phyloP scores from a whole-genome alignment of 2,888 invertebrate genomes.

The Cephus spinipes region DNA sequence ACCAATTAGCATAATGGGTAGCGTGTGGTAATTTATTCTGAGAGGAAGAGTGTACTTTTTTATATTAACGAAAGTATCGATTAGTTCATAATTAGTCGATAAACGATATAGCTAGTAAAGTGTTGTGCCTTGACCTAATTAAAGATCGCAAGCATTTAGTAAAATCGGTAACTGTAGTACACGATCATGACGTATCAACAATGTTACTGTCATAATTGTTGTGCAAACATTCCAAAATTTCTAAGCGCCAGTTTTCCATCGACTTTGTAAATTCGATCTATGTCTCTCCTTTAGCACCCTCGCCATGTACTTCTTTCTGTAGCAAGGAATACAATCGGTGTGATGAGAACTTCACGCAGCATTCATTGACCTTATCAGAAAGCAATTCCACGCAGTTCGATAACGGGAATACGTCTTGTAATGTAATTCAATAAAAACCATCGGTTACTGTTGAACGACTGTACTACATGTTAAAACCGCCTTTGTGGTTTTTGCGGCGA shows the following conservation, averaged over 20 bases:
- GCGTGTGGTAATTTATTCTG: conserved; percentile 21
- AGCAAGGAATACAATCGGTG: conserved; percentile 12
- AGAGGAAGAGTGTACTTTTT: conserved; percentile 13
- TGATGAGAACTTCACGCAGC: conserved; percentile 3
- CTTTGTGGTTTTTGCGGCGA: neutral
- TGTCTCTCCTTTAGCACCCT: neutral
- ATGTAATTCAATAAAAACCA: neutral
- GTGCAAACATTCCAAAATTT: conserved; percentile 29
- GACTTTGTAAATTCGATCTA: neutral
- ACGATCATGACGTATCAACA: neutral
- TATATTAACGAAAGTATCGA: conserved; percentile 11
- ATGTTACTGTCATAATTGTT: conserved; percentile 10
- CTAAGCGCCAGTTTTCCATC: neutral
- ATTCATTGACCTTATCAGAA: conserved; percentile 3
- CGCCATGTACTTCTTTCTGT: conserved; percentile 21
- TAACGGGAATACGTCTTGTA: neutral
- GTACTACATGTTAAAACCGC: neutral
- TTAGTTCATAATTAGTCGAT: conserved; percentile 27
- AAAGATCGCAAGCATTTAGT: conserved; percentile 25
- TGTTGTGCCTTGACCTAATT: conserved; percentile 48
- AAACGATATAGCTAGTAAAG: conserved; percentile 36
- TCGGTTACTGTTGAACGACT: neutral
- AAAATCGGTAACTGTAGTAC: conserved; percentile 5
- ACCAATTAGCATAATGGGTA: neutral
- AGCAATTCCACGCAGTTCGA: neutral